Evolutionary conservation across 1,140 invertebrate species (phyloP).

Genomic region (Colletes latitarsis): DNA sequence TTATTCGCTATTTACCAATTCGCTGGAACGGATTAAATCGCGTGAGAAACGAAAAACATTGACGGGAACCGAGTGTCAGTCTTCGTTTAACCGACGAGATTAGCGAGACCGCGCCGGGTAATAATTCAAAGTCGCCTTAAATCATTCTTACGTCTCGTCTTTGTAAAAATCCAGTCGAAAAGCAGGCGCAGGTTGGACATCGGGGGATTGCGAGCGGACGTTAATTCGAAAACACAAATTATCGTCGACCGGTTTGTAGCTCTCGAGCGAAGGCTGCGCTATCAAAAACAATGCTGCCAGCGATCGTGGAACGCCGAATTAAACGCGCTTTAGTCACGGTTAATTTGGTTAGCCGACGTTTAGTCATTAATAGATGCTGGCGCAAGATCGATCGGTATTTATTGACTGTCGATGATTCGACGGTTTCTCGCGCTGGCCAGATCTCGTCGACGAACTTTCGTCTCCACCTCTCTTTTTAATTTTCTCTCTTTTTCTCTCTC

Average conservation of each 20-base stretch:
- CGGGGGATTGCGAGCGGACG: neutral
- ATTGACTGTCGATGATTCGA: constrained; percentile 79
- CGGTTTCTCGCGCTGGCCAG: constrained; percentile 62
- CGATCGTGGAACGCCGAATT: constrained; percentile 58
- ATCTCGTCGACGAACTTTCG: constrained; percentile 45
- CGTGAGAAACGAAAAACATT: constrained; percentile 7
- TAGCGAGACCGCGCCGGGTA: neutral
- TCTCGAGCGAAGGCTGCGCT: neutral
- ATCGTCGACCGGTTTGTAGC: neutral
- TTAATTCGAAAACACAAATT: constrained; percentile 29
- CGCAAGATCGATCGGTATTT: constrained; percentile 78
- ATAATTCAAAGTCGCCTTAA: constrained; percentile 4
- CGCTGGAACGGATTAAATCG: constrained; percentile 17
- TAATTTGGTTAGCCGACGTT: constrained; percentile 80
- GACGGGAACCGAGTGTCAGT: neutral
- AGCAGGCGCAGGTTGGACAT: no score
- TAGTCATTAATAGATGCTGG: constrained; percentile 77
- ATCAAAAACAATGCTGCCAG: constrained; percentile 41
- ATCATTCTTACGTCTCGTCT: neutral
- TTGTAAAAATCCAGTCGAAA: neutral
- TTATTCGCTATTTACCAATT: neutral
- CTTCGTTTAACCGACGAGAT: neutral
- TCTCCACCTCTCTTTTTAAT: constrained; percentile 21
- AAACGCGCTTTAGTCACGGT: constrained; percentile 79
- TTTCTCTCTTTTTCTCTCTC: neutral